A percentile compares a stretch with the other conserved stretches of the same genome.
Conservation (phyloP, 2,797 vertebrate genomes). For the Botia almorhae region DNA sequence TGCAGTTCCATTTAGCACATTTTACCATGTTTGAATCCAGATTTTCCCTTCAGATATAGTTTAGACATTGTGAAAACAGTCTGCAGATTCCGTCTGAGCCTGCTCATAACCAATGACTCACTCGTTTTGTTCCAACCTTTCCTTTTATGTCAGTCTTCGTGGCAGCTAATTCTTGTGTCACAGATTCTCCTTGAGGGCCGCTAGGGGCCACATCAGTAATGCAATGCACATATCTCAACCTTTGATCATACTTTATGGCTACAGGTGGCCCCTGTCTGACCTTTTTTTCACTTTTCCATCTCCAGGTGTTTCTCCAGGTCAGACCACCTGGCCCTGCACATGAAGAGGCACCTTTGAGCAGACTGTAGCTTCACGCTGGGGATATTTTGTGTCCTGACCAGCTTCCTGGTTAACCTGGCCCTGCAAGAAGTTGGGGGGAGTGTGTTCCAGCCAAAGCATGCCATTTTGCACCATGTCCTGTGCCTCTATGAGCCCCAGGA, state of each 20-base stretch:
- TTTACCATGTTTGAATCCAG: background rate
- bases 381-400: slow-evolving; percentile 85
- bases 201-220: slow-evolving; percentile 22
- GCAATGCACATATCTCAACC: slow-evolving; percentile 22
- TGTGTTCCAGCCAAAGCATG: slow-evolving; percentile 99
- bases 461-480: slow-evolving; percentile 99
- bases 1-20: background rate
- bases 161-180: background rate
- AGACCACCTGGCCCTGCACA: slow-evolving; percentile 99
- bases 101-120: background rate
- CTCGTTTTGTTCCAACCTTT: background rate
- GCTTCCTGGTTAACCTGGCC: slow-evolving; percentile 92
- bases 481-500: slow-evolving; percentile 95
- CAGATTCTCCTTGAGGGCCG: slow-evolving; percentile 8
- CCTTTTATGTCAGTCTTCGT: background rate
- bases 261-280: slow-evolving; percentile 23
- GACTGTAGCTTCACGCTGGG: slow-evolving; percentile 64
- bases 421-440: slow-evolving; percentile 83
- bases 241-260: slow-evolving; percentile 25
- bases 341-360: slow-evolving; percentile 98
- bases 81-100: background rate
- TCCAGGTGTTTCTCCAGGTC: slow-evolving; percentile 99
- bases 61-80: background rate
- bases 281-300: slow-evolving; percentile 51
- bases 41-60: background rate